Percentiles rank a stretch among this genome's conserved stretches.
These are phyloP conservation scores for Anthoscopus minutus DNA, from an alignment of 2,113 vertebrate species.

Conservation along the genomic window DNA sequence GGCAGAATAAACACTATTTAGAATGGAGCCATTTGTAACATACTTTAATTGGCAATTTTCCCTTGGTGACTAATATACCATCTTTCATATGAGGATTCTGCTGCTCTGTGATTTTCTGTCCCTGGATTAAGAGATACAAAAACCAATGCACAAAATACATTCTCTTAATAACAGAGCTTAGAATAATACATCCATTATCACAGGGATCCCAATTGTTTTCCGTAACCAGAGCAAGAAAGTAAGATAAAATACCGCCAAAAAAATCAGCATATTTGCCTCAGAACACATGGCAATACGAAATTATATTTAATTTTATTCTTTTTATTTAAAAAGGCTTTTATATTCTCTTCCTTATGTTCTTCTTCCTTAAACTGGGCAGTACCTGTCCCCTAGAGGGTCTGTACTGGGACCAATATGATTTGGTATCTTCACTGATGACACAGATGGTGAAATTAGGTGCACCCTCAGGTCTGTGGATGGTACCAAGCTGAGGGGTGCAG, in stretches of 20 bases:
- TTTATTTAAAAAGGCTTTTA: neutral
- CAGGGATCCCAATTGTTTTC: neutral
- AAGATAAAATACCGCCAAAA: neutral
- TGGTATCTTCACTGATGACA: neutral
- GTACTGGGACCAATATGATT: neutral
- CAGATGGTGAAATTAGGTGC: neutral
- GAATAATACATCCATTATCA: neutral
- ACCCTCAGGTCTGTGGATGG: neutral
- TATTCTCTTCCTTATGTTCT: neutral
- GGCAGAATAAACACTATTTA: neutral
- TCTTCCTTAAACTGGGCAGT: neutral
- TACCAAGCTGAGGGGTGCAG: neutral
- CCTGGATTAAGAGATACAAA: neutral
- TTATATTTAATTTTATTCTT: neutral
- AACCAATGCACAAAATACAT: neutral
- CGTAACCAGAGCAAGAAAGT: neutral
- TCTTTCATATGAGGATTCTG: neutral
- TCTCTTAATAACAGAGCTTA: neutral
- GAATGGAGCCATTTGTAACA: neutral
- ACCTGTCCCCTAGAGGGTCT: neutral
- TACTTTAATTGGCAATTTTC: slow-evolving; percentile 7
- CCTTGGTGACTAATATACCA: neutral
- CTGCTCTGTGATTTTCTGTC: neutral
- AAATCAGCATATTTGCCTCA: neutral
- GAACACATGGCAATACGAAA: neutral